A percentile compares a stretch with the other conserved stretches of the same genome.
These are phyloP conservation scores for Hydra vulgaris DNA, from an alignment of 30 jellyfish, hydroid and myxozoan species.

Conservation along the genomic window DNA sequence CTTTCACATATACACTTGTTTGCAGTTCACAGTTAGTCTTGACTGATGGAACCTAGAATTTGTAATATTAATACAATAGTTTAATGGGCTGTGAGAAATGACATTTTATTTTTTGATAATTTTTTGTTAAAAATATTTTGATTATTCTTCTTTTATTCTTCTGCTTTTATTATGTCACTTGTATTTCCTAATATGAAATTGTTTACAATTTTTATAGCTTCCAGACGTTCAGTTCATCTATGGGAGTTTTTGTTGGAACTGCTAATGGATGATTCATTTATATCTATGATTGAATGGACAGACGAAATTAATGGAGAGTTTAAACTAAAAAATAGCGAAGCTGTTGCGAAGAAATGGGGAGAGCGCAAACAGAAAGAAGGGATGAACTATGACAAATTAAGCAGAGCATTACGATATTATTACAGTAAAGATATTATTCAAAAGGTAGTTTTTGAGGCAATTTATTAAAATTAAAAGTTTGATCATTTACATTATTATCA, in stretches of 20 bases:
- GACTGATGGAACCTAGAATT: no score
- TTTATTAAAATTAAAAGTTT: not conserved
- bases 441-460: conserved; percentile 63
- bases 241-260: conserved; percentile 94
- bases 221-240: conserved; percentile 92
- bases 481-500: no score
- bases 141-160: no score
- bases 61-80: no score
- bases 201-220: conserved; percentile 52
- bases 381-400: conserved; percentile 88
- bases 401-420: conserved; percentile 89
- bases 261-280: conserved; percentile 78
- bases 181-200: no score
- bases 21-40: no score
- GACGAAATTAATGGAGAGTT: conserved; percentile 91
- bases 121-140: no score
- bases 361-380: conserved; percentile 94
- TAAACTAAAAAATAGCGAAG: conserved; percentile 85
- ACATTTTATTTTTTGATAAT: no score
- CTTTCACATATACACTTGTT: no score
- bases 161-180: no score
- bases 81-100: no score
- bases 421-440: conserved; percentile 85
- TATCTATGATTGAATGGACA: conserved; percentile 84
- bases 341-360: conserved; percentile 95